Conservation (phyloP, 2,888 invertebrate species). For the Biston betularia region DNA sequence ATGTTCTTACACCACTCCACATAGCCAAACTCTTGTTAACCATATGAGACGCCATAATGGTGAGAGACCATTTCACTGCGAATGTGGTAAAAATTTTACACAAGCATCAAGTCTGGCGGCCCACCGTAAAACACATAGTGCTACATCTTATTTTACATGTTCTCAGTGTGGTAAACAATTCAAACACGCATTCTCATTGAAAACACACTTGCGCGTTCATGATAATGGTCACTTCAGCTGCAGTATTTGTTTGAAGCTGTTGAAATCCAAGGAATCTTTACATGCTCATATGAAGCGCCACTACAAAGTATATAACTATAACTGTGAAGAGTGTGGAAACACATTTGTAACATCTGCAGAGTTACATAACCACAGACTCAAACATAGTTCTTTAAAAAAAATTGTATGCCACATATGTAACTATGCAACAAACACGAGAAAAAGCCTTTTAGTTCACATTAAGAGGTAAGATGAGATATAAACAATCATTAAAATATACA, state of each 20-base stretch:
- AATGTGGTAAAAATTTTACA: slow-evolving; percentile 79
- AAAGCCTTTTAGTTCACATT: slow-evolving; percentile 72
- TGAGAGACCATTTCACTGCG: slow-evolving; percentile 75
- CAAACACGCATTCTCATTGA: slow-evolving; percentile 76
- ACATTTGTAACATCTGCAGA: slow-evolving; percentile 80
- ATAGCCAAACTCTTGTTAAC: slow-evolving; percentile 79
- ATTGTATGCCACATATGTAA: slow-evolving; percentile 77
- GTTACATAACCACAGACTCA: slow-evolving; percentile 74
- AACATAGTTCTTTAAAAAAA: slow-evolving; percentile 65
- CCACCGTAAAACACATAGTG: slow-evolving; percentile 76
- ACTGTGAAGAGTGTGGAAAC: slow-evolving; percentile 79
- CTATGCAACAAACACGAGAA: slow-evolving; percentile 75
- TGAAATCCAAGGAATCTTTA: slow-evolving; percentile 74
- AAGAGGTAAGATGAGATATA: slow-evolving; percentile 62
- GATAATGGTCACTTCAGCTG: slow-evolving; percentile 68
- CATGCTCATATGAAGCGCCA: slow-evolving; percentile 76
- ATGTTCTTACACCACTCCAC: slow-evolving; percentile 75
- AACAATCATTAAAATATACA: neutral
- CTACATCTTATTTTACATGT: slow-evolving; percentile 71
- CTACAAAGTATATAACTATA: slow-evolving; percentile 76
- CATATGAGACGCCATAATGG: slow-evolving; percentile 80
- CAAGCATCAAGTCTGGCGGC: slow-evolving; percentile 76
- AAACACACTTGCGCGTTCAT: slow-evolving; percentile 76
- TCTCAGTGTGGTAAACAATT: slow-evolving; percentile 80
- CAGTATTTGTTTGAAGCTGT: slow-evolving; percentile 70